These are phyloP conservation scores for Polylopha cassiicola DNA, from an alignment of 2,888 invertebrate genomes.

Conservation along the genomic window DNA sequence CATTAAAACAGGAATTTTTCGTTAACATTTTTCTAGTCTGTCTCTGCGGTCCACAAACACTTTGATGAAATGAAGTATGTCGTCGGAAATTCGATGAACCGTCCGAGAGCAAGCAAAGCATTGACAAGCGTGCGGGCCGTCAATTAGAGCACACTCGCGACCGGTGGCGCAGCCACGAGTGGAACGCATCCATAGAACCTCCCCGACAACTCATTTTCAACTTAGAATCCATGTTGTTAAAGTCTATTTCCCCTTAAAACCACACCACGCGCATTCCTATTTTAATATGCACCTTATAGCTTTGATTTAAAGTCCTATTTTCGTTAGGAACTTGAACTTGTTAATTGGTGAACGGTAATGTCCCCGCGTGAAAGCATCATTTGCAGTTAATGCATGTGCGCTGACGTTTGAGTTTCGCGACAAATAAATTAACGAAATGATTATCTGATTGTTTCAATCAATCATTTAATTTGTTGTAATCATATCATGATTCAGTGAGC, in stretches of 20 bases:
- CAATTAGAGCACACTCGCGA: slow-evolving; percentile 22
- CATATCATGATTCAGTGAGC: too few species aligned
- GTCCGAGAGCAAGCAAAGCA: slow-evolving; percentile 20
- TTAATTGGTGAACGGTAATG: slow-evolving; percentile 19
- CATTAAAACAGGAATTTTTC: too few species aligned
- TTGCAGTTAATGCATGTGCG: slow-evolving; percentile 18
- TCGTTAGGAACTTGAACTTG: background rate
- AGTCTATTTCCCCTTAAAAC: too few species aligned
- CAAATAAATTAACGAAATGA: slow-evolving; percentile 16
- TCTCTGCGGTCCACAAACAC: slow-evolving; percentile 16
- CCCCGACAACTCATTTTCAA: too few species aligned
- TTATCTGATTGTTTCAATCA: slow-evolving; percentile 14
- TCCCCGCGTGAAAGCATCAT: slow-evolving; percentile 8
- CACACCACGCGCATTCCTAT: too few species aligned
- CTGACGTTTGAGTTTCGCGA: slow-evolving; percentile 7
- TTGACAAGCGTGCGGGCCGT: slow-evolving; percentile 21
- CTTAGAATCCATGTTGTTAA: too few species aligned
- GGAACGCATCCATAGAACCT: too few species aligned
- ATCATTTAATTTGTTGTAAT: too few species aligned
- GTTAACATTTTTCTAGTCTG: too few species aligned
- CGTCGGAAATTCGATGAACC: slow-evolving; percentile 20
- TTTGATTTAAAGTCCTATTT: too few species aligned
- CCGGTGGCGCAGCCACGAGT: too few species aligned
- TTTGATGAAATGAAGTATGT: slow-evolving; percentile 15
- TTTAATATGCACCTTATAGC: too few species aligned